phyloP scores from a whole-genome alignment of 1,140 invertebrate genomes.

The Aphidius ervi region DNA sequence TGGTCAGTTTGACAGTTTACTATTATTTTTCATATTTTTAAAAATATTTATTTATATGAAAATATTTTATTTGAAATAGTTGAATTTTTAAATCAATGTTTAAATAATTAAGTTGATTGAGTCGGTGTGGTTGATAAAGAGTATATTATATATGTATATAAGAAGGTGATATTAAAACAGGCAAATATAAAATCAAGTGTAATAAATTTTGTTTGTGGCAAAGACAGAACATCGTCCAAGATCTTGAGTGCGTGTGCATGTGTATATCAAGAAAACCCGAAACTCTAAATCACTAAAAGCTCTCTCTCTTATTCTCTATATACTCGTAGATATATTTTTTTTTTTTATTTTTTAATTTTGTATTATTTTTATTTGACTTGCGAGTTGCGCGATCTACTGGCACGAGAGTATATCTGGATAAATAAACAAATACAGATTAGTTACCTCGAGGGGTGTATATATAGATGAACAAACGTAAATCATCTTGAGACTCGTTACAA shows the following conservation, averaged over 20 bases:
- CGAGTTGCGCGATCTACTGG: constrained; percentile 37
- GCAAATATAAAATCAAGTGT: constrained; percentile 9
- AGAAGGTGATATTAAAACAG: constrained; percentile 1
- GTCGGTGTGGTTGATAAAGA: neutral
- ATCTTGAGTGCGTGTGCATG: constrained; percentile 34
- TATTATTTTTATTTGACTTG: constrained; percentile 23
- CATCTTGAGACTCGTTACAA: constrained; percentile 49
- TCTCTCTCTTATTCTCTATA: constrained; percentile 12
- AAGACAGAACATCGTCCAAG: constrained; percentile 31
- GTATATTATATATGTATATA: too few relatives aligned
- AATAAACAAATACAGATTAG: constrained; percentile 56
- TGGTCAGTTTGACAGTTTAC: too few relatives aligned
- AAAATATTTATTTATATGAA: too few relatives aligned
- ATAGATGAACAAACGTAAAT: constrained; percentile 41
- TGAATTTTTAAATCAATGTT: too few relatives aligned
- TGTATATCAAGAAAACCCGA: constrained; percentile 46
- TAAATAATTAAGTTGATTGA: neutral
- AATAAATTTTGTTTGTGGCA: constrained; percentile 47
- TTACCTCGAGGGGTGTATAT: constrained; percentile 31
- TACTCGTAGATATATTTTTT: neutral
- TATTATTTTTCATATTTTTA: too few relatives aligned
- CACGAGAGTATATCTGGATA: constrained; percentile 39
- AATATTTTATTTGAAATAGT: too few relatives aligned
- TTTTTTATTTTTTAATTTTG: too few relatives aligned
- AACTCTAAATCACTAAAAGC: constrained; percentile 48